These are phyloP conservation scores for Aphelenchoides avenae DNA, from an alignment of 1,140 invertebrate species.

Conservation along the genomic window DNA sequence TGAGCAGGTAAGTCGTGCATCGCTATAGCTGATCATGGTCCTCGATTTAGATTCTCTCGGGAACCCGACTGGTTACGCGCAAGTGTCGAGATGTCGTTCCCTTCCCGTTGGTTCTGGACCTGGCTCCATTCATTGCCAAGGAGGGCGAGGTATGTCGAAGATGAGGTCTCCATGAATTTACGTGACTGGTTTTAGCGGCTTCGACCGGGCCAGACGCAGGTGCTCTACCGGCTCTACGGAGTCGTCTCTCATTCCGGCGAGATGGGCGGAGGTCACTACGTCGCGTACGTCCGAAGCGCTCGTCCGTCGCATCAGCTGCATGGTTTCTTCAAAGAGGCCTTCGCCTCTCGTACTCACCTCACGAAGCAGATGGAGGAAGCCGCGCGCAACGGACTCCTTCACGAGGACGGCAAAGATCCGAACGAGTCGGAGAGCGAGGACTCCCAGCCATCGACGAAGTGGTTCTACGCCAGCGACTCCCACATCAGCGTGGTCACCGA, in stretches of 20 bases:
- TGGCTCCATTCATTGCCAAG: slow-evolving; percentile 82
- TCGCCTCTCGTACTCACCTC: neutral
- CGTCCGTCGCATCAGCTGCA: slow-evolving; percentile 1
- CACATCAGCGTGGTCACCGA: slow-evolving; percentile 75
- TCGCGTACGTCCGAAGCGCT: slow-evolving; percentile 73
- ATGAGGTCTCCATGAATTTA: slow-evolving; percentile 1
- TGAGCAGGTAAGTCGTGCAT: slow-evolving; percentile 61
- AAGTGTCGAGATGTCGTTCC: slow-evolving; percentile 81
- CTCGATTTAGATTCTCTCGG: slow-evolving; percentile 16
- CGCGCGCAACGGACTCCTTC: slow-evolving; percentile 14
- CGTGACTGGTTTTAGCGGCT: slow-evolving; percentile 35
- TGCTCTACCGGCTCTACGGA: slow-evolving; percentile 85
- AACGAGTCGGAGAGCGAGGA: too few relatives aligned
- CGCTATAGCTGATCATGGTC: slow-evolving; percentile 4
- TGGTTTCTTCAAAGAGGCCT: slow-evolving; percentile 19
- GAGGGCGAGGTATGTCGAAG: slow-evolving; percentile 66
- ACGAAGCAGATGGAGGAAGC: slow-evolving; percentile 5
- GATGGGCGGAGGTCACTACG: slow-evolving; percentile 86
- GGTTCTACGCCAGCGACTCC: slow-evolving; percentile 89
- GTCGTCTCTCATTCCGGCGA: slow-evolving; percentile 88
- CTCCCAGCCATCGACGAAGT: too few relatives aligned
- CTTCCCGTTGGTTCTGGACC: slow-evolving; percentile 78
- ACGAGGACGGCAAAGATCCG: slow-evolving; percentile 21
- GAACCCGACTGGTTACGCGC: slow-evolving; percentile 65
- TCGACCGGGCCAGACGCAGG: slow-evolving; percentile 65